phyloP scores from a whole-genome alignment of 2,797 vertebrate species.

The Meriones psammophilus region DNA sequence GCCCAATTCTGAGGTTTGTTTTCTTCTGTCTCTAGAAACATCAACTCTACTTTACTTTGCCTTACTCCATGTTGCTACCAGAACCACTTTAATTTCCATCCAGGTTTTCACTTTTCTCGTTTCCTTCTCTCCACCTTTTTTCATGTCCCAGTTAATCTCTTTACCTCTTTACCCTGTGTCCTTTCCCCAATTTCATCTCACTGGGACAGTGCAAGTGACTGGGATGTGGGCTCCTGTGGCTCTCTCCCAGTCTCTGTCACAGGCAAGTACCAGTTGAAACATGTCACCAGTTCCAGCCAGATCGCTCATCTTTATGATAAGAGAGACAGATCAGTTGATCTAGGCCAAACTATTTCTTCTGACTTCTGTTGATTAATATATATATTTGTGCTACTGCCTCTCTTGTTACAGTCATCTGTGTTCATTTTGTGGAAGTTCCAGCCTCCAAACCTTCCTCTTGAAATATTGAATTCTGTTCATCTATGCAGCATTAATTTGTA shows the following conservation, averaged over 20 bases:
- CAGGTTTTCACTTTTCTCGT: not conserved
- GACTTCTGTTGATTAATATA: not conserved
- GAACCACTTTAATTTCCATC: not conserved
- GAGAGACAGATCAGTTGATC: not conserved
- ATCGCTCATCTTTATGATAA: not conserved
- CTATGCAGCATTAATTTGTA: not conserved
- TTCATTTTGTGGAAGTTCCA: not conserved
- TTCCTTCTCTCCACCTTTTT: not conserved
- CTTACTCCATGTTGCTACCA: not conserved
- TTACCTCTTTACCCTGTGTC: not conserved
- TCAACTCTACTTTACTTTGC: not conserved
- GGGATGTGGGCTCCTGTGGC: not conserved
- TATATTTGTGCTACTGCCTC: not conserved
- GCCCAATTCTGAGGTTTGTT: constrained; percentile 8
- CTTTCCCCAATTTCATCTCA: not conserved
- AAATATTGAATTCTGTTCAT: not conserved
- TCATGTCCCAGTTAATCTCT: not conserved
- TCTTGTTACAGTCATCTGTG: not conserved
- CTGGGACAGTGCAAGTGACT: not conserved
- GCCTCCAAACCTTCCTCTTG: not conserved
- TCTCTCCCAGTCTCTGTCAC: not conserved
- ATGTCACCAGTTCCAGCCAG: not conserved
- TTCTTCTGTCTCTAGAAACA: not conserved
- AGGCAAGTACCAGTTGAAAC: not conserved
- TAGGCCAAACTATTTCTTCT: not conserved